Evolutionary conservation across 2,888 invertebrate species (phyloP).

Genomic region (Tetanocera ferruginea): DNA sequence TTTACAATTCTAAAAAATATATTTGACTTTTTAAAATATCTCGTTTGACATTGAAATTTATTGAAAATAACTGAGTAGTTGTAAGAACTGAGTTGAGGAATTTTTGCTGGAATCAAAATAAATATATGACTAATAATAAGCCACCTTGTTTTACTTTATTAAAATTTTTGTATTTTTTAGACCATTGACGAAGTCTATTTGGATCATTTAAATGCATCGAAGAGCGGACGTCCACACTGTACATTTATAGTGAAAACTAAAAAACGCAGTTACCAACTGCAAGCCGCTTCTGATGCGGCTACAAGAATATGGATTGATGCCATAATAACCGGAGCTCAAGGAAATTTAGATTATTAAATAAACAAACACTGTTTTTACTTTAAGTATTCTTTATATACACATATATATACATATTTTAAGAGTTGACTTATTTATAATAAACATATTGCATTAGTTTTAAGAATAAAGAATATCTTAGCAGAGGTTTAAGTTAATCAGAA

Average conservation of each 20-base stretch:
- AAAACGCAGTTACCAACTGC: slow-evolving; percentile 88
- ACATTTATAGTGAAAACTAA: slow-evolving; percentile 96
- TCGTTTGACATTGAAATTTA: too few species aligned
- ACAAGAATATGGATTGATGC: slow-evolving; percentile 96
- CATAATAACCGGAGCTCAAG: slow-evolving; percentile 70
- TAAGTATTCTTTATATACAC: background rate
- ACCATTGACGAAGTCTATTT: slow-evolving; percentile 97
- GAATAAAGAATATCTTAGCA: background rate
- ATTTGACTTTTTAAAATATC: too few species aligned
- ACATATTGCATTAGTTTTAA: background rate
- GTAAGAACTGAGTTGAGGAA: too few species aligned
- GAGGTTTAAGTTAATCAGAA: background rate
- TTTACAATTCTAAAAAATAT: too few species aligned
- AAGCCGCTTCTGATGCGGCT: slow-evolving; percentile 94
- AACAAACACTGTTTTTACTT: background rate
- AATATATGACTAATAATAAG: too few species aligned
- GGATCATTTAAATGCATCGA: slow-evolving; percentile 92
- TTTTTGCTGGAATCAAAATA: too few species aligned
- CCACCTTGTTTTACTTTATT: background rate
- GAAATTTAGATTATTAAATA: slow-evolving; percentile 66
- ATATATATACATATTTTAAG: slow-evolving; percentile 5
- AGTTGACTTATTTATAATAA: slow-evolving; percentile 9
- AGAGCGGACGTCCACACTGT: slow-evolving; percentile 90
- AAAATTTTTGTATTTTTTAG: slow-evolving; percentile 70
- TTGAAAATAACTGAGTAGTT: too few species aligned